Evolutionary conservation across 2,888 invertebrate genomes (phyloP), one percentile per base, ranked within the genome.

Genomic region (Lithophane ornitopus): DNA sequence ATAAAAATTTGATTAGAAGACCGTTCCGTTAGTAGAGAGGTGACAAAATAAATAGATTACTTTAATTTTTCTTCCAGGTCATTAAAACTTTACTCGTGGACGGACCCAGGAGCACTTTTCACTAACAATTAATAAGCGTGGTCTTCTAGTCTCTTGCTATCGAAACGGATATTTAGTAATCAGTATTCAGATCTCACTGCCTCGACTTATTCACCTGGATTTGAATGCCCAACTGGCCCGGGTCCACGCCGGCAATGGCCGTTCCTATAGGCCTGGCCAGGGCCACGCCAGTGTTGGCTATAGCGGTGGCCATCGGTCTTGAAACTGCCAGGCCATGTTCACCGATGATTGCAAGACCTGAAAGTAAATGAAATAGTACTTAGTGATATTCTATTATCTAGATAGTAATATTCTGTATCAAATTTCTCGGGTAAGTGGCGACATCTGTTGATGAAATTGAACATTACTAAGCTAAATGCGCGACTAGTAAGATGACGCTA

Each of bases 241-340:
- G 97, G 77, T 97, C 96, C 0, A 98, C 94, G 2, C 98, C 98
- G 2, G 98, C 98, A 54, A 98, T 97, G 11, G 98, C 98, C 0
- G 98, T 98, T 39, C 97, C 98, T 0, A 98, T 96, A 0, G 98
- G 98, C 8, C 97, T 96, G 0, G 98, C 97, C 7, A 98, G 95
- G 0, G 98, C 98, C 14, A 98, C 92, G 0, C 98, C 98, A 61
- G 97, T 97, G 1, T 97, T 96, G 0, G 98, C 98, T 0, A 98
- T 97, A 0, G 98, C 98, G 0, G 98, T 98, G 0, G 97, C 98
- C 63, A 97, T 93, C 0, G 98, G 98, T 84, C 98, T 97, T 11
- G 98, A 97, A 0, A 98, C 97, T 39, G 98, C 98, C 7, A 98
- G 95, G 1, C 98, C 98, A 9, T 97, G 97, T 68, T 97, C 97